Conservation (phyloP, 1,140 invertebrate genomes). For the Megalonaias nervosa region DNA sequence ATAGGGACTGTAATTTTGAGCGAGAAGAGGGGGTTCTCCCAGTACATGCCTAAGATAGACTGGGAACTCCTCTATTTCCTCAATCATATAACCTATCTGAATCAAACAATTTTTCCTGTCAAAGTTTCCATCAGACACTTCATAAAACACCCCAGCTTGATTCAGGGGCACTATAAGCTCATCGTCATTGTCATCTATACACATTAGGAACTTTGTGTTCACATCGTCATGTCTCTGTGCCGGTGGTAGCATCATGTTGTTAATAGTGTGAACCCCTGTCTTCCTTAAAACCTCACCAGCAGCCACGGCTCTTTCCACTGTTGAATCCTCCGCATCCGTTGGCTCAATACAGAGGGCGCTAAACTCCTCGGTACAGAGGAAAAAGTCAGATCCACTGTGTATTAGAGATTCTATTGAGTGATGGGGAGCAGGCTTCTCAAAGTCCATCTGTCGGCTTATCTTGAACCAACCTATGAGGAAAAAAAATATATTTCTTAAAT, state of each 20-base stretch:
- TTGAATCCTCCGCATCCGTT: neutral
- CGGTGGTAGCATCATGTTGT: slow-evolving; percentile 23
- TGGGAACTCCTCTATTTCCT: slow-evolving; percentile 32
- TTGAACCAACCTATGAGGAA: slow-evolving; percentile 35
- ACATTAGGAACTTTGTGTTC: slow-evolving; percentile 21
- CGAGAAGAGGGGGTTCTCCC: slow-evolving; percentile 31
- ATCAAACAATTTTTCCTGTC: slow-evolving; percentile 24
- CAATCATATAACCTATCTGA: slow-evolving; percentile 25
- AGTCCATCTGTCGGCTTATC: slow-evolving; percentile 26
- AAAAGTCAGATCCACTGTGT: slow-evolving; percentile 8
- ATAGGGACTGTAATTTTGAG: slow-evolving; percentile 28
- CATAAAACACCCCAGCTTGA: slow-evolving; percentile 32
- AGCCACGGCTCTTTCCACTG: slow-evolving; percentile 9
- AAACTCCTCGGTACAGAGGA: slow-evolving; percentile 35
- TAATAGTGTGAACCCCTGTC: slow-evolving; percentile 23
- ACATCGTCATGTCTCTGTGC: neutral
- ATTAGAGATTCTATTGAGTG: slow-evolving; percentile 17
- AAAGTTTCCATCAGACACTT: slow-evolving; percentile 32
- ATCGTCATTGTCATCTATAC: slow-evolving; percentile 27
- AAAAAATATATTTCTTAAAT: neutral
- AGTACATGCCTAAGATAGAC: slow-evolving; percentile 32
- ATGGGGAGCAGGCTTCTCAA: slow-evolving; percentile 25
- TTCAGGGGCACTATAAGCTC: slow-evolving; percentile 19
- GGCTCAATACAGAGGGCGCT: slow-evolving; percentile 19
- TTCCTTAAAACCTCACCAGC: slow-evolving; percentile 33